phyloP scores from a whole-genome alignment of 2,888 invertebrate genomes.

The Euclidia mi region DNA sequence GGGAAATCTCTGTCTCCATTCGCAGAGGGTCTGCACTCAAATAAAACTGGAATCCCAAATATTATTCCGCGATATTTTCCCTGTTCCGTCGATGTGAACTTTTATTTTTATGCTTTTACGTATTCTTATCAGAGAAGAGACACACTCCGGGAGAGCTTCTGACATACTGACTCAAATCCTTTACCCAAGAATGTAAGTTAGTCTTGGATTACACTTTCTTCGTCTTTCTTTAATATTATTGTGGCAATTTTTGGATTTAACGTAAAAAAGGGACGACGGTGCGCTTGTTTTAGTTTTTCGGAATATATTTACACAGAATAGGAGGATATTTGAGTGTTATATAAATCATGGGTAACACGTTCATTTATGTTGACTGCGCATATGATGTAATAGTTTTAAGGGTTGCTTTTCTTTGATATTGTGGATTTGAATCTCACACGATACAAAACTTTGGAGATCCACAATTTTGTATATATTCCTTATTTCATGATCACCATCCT shows the following conservation, averaged over 20 bases:
- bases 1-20: conserved; percentile 89
- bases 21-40: conserved; percentile 88
- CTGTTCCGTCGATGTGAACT: conserved; percentile 88
- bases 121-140: conserved; percentile 88
- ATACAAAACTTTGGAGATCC: too few relatives aligned
- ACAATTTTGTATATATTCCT: too few relatives aligned
- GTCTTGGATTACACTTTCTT: conserved; percentile 72
- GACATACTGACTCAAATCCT: conserved; percentile 86
- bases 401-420: too few relatives aligned
- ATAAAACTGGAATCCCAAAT: conserved; percentile 89
- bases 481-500: too few relatives aligned
- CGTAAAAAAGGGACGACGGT: conserved; percentile 33
- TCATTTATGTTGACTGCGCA: too few relatives aligned
- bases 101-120: conserved; percentile 89
- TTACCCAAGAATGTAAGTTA: conserved; percentile 76
- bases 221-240: conserved; percentile 64
- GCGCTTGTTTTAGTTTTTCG: conserved; percentile 1
- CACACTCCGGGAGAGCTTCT: conserved; percentile 85
- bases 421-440: too few relatives aligned
- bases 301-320: background rate
- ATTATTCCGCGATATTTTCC: conserved; percentile 89
- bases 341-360: too few relatives aligned
- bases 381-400: too few relatives aligned
- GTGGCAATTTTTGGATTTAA: conserved; percentile 53
- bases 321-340: too few relatives aligned